Conservation (phyloP, 2,888 invertebrate species). For the Punctoribates punctum region DNA sequence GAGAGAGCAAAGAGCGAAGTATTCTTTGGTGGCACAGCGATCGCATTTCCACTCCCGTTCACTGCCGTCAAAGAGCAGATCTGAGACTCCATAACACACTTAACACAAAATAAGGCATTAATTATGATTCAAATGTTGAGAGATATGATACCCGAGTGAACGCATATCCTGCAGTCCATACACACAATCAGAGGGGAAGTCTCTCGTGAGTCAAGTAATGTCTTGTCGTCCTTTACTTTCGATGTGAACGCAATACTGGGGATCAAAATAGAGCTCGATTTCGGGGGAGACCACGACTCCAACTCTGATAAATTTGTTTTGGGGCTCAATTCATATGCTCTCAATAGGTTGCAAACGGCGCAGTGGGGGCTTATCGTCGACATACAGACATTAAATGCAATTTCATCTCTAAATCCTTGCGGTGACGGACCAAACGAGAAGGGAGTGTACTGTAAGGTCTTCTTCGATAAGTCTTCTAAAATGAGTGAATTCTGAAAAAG, state of each 20-base stretch:
- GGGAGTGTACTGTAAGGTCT: conserved; percentile 35
- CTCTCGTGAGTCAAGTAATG: conserved; percentile 51
- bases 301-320: not conserved
- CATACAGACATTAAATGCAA: conserved; percentile 44
- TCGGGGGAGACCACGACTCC: conserved; percentile 27
- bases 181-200: conserved; percentile 58
- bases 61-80: conserved; percentile 35
- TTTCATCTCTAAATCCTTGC: conserved; percentile 27
- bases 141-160: conserved; percentile 59
- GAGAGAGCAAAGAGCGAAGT: conserved; percentile 55
- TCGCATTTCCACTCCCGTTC: conserved; percentile 46
- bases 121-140: conserved; percentile 2
- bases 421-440: not conserved
- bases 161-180: conserved; percentile 59
- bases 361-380: conserved; percentile 60
- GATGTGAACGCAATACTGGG: conserved; percentile 51
- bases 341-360: conserved; percentile 60
- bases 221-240: conserved; percentile 50
- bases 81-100: conserved; percentile 47
- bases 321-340: conserved; percentile 45
- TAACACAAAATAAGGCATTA: conserved; percentile 13
- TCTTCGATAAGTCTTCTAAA: conserved; percentile 24
- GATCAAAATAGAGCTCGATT: conserved; percentile 44
- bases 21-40: conserved; percentile 43
- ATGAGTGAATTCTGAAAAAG: not conserved